These are phyloP conservation scores for Anagrus nilaparvatae DNA, from an alignment of 1,140 invertebrate genomes.

Conservation along the genomic window DNA sequence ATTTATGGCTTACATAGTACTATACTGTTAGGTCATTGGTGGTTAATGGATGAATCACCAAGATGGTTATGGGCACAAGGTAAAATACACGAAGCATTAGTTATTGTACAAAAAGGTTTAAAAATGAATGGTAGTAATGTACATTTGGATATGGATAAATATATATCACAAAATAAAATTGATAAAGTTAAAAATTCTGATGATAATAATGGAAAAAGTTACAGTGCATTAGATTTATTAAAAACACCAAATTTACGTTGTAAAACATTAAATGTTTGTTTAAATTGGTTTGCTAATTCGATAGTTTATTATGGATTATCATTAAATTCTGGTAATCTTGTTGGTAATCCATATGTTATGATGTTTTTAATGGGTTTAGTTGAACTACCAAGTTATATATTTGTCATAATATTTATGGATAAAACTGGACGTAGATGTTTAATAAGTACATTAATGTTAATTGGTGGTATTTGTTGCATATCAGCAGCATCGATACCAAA, in stretches of 20 bases:
- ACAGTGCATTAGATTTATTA: slow-evolving; percentile 58
- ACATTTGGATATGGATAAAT: slow-evolving; percentile 50
- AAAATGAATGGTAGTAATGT: slow-evolving; percentile 56
- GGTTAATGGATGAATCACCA: slow-evolving; percentile 78
- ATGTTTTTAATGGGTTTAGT: slow-evolving; percentile 70
- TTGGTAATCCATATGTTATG: slow-evolving; percentile 76
- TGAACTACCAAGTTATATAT: slow-evolving; percentile 71
- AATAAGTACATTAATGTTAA: slow-evolving; percentile 61
- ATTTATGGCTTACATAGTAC: slow-evolving; percentile 67
- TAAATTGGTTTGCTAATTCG: slow-evolving; percentile 82
- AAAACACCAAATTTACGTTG: slow-evolving; percentile 67
- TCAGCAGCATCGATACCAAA: slow-evolving; percentile 52
- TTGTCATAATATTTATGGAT: slow-evolving; percentile 62
- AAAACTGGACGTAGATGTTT: slow-evolving; percentile 58
- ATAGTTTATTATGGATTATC: slow-evolving; percentile 80
- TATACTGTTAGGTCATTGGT: slow-evolving; percentile 67
- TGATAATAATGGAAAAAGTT: slow-evolving; percentile 39
- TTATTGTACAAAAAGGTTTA: slow-evolving; percentile 61
- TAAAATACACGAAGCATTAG: slow-evolving; percentile 54
- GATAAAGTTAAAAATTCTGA: slow-evolving; percentile 26
- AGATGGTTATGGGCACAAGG: slow-evolving; percentile 77
- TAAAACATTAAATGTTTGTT: slow-evolving; percentile 70
- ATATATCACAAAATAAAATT: slow-evolving; percentile 49
- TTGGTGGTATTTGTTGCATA: slow-evolving; percentile 62
- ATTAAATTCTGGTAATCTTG: slow-evolving; percentile 64